Evolutionary conservation across 1,140 invertebrate genomes (phyloP).

Genomic region (Gonioctena quinquepunctata): DNA sequence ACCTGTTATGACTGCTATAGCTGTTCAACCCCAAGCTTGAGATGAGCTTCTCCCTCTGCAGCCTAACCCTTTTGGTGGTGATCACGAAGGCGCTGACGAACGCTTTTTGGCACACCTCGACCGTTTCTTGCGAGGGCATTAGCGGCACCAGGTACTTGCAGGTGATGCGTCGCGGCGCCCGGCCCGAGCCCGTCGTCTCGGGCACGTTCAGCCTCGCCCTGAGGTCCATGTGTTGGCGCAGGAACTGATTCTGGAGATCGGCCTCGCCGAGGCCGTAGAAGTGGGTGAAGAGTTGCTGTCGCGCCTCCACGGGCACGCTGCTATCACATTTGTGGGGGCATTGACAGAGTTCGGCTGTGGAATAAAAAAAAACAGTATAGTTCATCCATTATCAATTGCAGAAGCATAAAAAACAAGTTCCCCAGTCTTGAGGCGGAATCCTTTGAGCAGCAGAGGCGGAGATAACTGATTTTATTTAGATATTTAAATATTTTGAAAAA

Average conservation of each 20-base stretch:
- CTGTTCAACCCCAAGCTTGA: constrained; percentile 51
- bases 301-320: constrained; percentile 54
- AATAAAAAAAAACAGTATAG: too few relatives aligned
- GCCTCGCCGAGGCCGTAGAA: constrained; percentile 58
- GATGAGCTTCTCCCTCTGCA: constrained; percentile 59
- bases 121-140: constrained; percentile 45
- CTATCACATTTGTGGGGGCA: constrained; percentile 62
- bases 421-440: too few relatives aligned
- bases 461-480: too few relatives aligned
- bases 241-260: constrained; percentile 56
- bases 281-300: constrained; percentile 56
- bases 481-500: too few relatives aligned
- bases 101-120: constrained; percentile 61
- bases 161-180: constrained; percentile 56
- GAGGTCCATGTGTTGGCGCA: constrained; percentile 57
- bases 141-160: constrained; percentile 59
- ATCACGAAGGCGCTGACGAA: constrained; percentile 61
- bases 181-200: constrained; percentile 45
- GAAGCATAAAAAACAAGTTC: too few relatives aligned
- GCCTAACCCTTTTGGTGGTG: constrained; percentile 59
- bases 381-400: too few relatives aligned
- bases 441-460: too few relatives aligned
- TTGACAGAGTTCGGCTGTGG: constrained; percentile 59
- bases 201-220: constrained; percentile 50
- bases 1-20: constrained; percentile 50